Conservation (phyloP, 2,888 invertebrate species). For the Brachyopa scutellaris region DNA sequence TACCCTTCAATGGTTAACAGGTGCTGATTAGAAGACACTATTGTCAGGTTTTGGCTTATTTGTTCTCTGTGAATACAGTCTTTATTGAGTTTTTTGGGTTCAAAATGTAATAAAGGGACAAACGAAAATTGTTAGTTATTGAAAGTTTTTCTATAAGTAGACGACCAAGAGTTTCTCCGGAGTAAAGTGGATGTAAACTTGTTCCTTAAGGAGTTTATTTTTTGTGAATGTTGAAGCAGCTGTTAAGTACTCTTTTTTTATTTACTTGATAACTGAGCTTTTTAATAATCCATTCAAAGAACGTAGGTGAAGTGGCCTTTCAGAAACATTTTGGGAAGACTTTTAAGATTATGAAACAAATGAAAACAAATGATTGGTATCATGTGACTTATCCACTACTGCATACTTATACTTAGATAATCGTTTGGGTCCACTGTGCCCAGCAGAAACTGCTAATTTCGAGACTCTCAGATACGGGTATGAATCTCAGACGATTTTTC, state of each 20-base stretch:
- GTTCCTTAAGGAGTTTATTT: conserved; percentile 15
- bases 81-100: not conserved
- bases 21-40: conserved; percentile 38
- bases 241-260: not conserved
- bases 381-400: no score
- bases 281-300: no score
- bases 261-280: no score
- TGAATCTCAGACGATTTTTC: no score
- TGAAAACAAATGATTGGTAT: no score
- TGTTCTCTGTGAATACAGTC: not conserved
- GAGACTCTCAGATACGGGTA: no score
- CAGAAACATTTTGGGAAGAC: no score
- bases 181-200: conserved; percentile 12
- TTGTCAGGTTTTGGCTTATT: not conserved
- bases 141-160: conserved; percentile 25
- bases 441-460: no score
- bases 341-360: no score
- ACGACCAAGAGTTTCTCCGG: not conserved
- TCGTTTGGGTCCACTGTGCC: no score
- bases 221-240: not conserved
- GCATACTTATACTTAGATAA: no score
- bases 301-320: no score
- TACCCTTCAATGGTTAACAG: conserved; percentile 40
- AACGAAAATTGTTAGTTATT: conserved; percentile 17
- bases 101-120: not conserved